phyloP scores from a whole-genome alignment of 2,113 vertebrate genomes.

The Toxostoma redivivum region DNA sequence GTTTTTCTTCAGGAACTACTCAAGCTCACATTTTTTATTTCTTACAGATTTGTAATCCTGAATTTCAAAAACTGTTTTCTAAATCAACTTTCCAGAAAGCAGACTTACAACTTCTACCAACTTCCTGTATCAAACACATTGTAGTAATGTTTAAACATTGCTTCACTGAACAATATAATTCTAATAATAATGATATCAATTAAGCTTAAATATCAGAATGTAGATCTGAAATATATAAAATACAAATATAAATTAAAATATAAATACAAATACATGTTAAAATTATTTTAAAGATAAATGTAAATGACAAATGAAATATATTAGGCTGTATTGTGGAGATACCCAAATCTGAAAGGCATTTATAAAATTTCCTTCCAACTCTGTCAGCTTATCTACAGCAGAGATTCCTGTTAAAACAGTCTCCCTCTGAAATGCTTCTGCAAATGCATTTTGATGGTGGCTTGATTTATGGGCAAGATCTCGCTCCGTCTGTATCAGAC shows the following conservation, averaged over 20 bases:
- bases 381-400: neutral
- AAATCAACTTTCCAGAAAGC: neutral
- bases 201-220: neutral
- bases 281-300: neutral
- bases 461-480: neutral
- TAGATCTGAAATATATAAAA: neutral
- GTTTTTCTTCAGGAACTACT: neutral
- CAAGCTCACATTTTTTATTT: neutral
- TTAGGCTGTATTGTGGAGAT: neutral
- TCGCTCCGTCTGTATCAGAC: neutral
- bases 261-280: neutral
- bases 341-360: neutral
- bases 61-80: neutral
- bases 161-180: neutral
- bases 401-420: neutral
- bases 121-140: neutral
- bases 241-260: neutral
- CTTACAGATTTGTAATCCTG: neutral
- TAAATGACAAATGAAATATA: neutral
- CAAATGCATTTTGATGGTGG: neutral
- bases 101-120: neutral
- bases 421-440: neutral
- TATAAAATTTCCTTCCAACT: neutral
- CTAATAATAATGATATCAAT: neutral
- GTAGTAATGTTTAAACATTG: neutral